Conservation (phyloP, 2,888 invertebrate species). For the Drosophila helvetica region DNA sequence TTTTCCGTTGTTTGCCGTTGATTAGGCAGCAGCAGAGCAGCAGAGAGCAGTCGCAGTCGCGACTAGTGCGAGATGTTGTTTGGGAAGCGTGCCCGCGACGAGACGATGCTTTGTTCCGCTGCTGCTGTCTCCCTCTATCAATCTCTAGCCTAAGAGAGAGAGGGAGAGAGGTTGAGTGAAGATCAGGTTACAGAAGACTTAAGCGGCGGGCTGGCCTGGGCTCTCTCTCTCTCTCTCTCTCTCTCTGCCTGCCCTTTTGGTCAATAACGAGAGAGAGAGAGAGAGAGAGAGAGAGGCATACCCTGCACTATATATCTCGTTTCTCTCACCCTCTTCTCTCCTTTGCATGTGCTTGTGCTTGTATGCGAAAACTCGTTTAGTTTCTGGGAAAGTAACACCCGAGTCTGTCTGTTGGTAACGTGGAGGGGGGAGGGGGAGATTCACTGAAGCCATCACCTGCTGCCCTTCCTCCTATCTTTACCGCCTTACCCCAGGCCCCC, state of each 20-base stretch:
- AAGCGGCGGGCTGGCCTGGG: slow-evolving; percentile 2
- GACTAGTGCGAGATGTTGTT: neutral
- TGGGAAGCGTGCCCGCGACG: neutral
- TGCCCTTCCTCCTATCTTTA: slow-evolving; percentile 18
- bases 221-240: slow-evolving; percentile 2
- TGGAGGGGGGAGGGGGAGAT: neutral
- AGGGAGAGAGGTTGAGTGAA: slow-evolving; percentile 27
- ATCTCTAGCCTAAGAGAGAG: neutral
- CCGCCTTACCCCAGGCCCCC: neutral
- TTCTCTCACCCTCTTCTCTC: neutral
- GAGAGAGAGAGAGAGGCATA: neutral
- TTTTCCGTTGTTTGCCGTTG: slow-evolving; percentile 8
- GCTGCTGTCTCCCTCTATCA: slow-evolving; percentile 11
- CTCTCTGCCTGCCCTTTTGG: slow-evolving; percentile 11
- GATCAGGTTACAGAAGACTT: slow-evolving; percentile 67
- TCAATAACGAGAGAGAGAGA: neutral
- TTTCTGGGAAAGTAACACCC: slow-evolving; percentile 52
- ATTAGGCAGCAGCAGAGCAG: neutral
- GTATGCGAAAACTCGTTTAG: slow-evolving; percentile 54
- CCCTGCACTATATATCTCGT: neutral
- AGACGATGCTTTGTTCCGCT: neutral
- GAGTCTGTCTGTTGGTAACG: neutral
- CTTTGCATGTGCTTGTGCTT: neutral
- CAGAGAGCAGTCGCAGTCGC: neutral
- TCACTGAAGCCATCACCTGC: slow-evolving; percentile 40